phyloP scores from a whole-genome alignment of 2,888 invertebrate genomes.

The Cephonodes hylas region DNA sequence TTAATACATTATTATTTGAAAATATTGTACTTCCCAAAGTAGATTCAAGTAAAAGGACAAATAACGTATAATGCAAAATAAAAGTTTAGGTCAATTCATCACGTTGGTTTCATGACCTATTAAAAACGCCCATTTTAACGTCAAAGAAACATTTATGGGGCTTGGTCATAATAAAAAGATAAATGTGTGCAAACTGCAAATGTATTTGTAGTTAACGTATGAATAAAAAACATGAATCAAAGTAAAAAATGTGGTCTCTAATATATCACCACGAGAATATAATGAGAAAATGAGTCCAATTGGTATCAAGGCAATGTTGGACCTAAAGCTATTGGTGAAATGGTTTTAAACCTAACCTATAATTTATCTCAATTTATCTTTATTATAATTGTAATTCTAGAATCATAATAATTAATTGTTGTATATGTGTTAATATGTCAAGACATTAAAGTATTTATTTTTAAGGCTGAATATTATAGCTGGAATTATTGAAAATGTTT shows the following conservation, averaged over 20 bases:
- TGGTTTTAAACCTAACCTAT: not conserved
- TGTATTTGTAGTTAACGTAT: no score
- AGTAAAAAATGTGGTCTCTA: not conserved
- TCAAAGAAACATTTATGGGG: no score
- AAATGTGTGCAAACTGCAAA: not conserved
- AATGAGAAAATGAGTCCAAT: not conserved
- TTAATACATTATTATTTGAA: no score
- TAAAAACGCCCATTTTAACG: no score
- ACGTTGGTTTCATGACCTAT: no score
- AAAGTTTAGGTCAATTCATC: no score
- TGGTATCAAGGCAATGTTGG: not conserved
- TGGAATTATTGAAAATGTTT: constrained; percentile 14
- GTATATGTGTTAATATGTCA: constrained; percentile 5
- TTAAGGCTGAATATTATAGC: constrained; percentile 5
- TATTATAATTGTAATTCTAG: not conserved
- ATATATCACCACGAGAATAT: not conserved
- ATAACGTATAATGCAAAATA: no score
- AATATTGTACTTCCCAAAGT: not conserved
- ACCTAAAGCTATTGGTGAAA: not conserved
- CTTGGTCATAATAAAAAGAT: no score
- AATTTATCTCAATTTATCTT: constrained; percentile 5
- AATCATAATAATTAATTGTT: constrained; percentile 6
- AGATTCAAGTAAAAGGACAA: not conserved
- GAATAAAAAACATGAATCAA: not conserved
- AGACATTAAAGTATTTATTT: constrained; percentile 14